These are phyloP conservation scores for Callitettix versicolor DNA, from an alignment of 1,140 invertebrate genomes.

Conservation along the genomic window DNA sequence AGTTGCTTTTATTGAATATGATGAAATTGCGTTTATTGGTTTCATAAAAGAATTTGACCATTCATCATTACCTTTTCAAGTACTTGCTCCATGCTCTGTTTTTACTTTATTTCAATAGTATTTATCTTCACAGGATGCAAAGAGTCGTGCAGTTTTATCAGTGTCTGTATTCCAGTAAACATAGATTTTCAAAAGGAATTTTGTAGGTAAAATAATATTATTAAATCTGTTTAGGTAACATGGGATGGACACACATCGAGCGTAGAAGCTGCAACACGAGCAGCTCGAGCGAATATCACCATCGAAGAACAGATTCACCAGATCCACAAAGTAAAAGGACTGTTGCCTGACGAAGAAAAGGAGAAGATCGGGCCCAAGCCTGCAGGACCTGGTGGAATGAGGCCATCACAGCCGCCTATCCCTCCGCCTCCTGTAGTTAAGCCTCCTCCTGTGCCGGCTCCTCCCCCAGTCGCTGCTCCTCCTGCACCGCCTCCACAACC, in stretches of 20 bases:
- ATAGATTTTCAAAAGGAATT: neutral
- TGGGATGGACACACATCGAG: slow-evolving; percentile 98
- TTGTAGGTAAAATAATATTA: neutral
- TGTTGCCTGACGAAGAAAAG: slow-evolving; percentile 87
- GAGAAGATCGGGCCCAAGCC: slow-evolving; percentile 82
- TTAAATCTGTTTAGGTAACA: slow-evolving; percentile 52
- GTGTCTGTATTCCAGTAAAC: no score
- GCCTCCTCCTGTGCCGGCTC: slow-evolving; percentile 2
- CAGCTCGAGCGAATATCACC: slow-evolving; percentile 89
- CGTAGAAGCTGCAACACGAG: slow-evolving; percentile 81
- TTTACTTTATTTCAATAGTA: no score
- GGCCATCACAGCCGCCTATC: slow-evolving; percentile 25
- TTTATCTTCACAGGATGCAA: no score
- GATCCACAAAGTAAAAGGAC: slow-evolving; percentile 89
- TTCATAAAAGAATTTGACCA: no score
- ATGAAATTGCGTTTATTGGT: no score
- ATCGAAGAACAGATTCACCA: slow-evolving; percentile 95
- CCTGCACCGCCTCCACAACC: slow-evolving; percentile 18
- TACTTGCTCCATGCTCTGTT: no score
- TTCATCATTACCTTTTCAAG: no score
- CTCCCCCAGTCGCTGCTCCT: neutral
- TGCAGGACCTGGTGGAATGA: slow-evolving; percentile 35
- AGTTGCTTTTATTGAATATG: neutral
- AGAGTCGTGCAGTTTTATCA: no score
- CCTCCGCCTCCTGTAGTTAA: slow-evolving; percentile 27